These are phyloP conservation scores for Drosophila repletoides DNA, from an alignment of 1,140 invertebrate genomes.

Conservation along the genomic window DNA sequence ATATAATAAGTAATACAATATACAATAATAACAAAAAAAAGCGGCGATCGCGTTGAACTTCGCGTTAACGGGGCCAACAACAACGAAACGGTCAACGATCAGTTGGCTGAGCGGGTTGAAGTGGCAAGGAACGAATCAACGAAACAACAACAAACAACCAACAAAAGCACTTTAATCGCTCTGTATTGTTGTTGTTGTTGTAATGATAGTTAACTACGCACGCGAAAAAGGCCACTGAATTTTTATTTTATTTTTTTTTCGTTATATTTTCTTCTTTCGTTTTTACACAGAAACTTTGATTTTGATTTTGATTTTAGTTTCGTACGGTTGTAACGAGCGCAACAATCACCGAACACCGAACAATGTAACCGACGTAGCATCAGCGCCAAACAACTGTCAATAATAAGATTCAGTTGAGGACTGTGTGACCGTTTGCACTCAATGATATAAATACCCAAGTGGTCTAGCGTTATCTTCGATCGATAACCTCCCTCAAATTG, in stretches of 20 bases:
- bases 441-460: not conserved
- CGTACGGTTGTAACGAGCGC: not conserved
- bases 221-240: constrained; percentile 17
- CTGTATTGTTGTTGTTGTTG: not conserved
- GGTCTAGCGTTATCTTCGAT: not conserved
- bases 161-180: constrained; percentile 29
- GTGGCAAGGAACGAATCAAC: not conserved
- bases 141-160: constrained; percentile 12
- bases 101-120: not conserved
- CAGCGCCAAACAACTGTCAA: constrained; percentile 31
- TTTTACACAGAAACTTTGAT: constrained; percentile 7
- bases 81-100: not conserved
- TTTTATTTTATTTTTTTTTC: constrained; percentile 6
- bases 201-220: constrained; percentile 35
- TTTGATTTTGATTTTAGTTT: constrained; percentile 16
- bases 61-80: constrained; percentile 38
- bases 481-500: not conserved
- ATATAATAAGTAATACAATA: constrained; percentile 45
- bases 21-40: constrained; percentile 10
- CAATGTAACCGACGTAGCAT: constrained; percentile 16
- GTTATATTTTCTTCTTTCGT: not conserved
- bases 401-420: constrained; percentile 26
- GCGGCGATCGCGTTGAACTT: constrained; percentile 26
- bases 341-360: constrained; percentile 2
- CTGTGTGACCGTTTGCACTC: constrained; percentile 15